Conservation (phyloP, 2,797 vertebrate genomes). For the Molothrus aeneus region DNA sequence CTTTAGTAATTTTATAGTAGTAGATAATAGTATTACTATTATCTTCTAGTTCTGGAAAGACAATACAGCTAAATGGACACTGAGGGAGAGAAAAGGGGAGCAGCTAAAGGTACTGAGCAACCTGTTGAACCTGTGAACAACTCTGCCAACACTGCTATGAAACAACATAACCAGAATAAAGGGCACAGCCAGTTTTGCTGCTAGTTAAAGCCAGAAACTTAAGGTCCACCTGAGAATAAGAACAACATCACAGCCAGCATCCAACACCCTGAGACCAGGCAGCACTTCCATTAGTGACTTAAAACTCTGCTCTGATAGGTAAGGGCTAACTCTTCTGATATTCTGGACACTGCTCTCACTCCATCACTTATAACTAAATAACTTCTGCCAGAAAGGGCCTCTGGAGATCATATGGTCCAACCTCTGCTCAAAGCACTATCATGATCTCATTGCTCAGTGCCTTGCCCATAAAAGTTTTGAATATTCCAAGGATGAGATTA, state of each 20-base stretch:
- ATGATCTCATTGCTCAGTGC: fast-evolving
- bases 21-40: too few relatives aligned
- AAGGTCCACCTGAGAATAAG: neutral
- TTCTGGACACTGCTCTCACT: neutral
- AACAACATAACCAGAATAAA: neutral
- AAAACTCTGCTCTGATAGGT: neutral
- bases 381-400: neutral
- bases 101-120: neutral
- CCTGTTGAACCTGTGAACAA: neutral
- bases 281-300: neutral
- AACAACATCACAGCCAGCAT: neutral
- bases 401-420: neutral
- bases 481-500: neutral
- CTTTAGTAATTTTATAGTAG: too few relatives aligned
- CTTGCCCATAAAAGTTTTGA: neutral
- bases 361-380: neutral
- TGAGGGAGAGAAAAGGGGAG: neutral
- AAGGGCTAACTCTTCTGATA: neutral
- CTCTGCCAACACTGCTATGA: neutral
- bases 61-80: neutral
- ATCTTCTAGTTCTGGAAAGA: neutral
- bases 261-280: neutral
- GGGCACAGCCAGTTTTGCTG: neutral
- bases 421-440: neutral
- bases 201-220: neutral